A percentile compares a stretch with the other conserved stretches of the same genome.
Conservation (phyloP, 2,797 vertebrate genomes). For the Lophotriccus pileatus region DNA sequence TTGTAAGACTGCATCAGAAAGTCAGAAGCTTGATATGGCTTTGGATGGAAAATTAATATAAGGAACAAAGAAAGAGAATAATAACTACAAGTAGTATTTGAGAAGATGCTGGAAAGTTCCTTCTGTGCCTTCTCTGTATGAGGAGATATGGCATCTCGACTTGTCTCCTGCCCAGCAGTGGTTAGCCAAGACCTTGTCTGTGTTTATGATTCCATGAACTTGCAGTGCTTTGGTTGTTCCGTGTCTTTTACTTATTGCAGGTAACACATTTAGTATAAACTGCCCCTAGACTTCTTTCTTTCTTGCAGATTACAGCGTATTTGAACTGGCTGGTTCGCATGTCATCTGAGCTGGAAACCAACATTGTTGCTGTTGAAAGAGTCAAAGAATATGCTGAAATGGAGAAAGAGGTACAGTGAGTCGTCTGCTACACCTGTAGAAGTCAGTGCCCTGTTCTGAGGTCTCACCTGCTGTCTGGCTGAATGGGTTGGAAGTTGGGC, state of each 20-base stretch:
- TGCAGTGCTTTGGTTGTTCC: background rate
- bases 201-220: background rate
- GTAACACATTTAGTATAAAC: background rate
- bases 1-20: background rate
- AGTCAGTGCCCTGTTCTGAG: background rate
- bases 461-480: background rate
- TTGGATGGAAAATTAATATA: background rate
- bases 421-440: background rate
- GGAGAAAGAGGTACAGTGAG: constrained; percentile 84
- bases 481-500: background rate
- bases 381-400: constrained; percentile 90
- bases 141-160: background rate
- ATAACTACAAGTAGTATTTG: background rate
- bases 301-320: constrained; percentile 79
- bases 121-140: background rate
- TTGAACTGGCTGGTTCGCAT: constrained; percentile 95
- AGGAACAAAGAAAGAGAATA: background rate
- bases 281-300: background rate
- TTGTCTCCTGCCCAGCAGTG: background rate
- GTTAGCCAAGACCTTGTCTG: background rate
- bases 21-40: background rate
- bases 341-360: constrained; percentile 94
- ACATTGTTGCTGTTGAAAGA: constrained; percentile 93
- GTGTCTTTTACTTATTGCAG: background rate
- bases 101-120: background rate